These are phyloP conservation scores for Drosophila prostipennis DNA, from an alignment of 2,888 invertebrate species.

Conservation along the genomic window DNA sequence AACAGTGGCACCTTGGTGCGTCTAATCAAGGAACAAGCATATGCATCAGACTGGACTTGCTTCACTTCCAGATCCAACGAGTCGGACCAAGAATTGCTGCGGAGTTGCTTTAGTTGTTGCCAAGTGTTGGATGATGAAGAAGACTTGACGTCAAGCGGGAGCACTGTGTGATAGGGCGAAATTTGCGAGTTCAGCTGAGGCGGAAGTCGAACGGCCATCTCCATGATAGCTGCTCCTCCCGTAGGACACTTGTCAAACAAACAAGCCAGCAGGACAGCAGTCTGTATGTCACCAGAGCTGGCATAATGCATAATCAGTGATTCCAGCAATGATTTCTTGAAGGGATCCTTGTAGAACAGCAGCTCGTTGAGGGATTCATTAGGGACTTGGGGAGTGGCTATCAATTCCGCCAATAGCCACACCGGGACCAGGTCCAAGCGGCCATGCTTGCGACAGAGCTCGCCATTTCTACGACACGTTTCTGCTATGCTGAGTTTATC, in stretches of 20 bases:
- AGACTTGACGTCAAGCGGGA: constrained; percentile 90
- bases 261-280: constrained; percentile 96
- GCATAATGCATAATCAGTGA: constrained; percentile 93
- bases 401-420: constrained; percentile 93
- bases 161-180: constrained; percentile 93
- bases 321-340: constrained; percentile 93
- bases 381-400: constrained; percentile 86
- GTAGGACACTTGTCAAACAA: constrained; percentile 90
- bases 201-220: constrained; percentile 53
- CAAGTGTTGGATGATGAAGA: constrained; percentile 86
- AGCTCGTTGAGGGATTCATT: constrained; percentile 86
- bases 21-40: constrained; percentile 79
- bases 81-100: constrained; percentile 95
- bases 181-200: constrained; percentile 82
- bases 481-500: constrained; percentile 84
- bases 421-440: constrained; percentile 93
- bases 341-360: constrained; percentile 92
- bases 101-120: constrained; percentile 88
- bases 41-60: constrained; percentile 65
- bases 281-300: constrained; percentile 93
- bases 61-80: constrained; percentile 87
- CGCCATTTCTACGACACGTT: constrained; percentile 93
- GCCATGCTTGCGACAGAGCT: constrained; percentile 90
- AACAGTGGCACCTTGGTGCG: constrained; percentile 85
- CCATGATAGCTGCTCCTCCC: constrained; percentile 49